Evolutionary conservation across 2,113 vertebrate genomes (phyloP).

Genomic region (Ptilonorhynchus violaceus): DNA sequence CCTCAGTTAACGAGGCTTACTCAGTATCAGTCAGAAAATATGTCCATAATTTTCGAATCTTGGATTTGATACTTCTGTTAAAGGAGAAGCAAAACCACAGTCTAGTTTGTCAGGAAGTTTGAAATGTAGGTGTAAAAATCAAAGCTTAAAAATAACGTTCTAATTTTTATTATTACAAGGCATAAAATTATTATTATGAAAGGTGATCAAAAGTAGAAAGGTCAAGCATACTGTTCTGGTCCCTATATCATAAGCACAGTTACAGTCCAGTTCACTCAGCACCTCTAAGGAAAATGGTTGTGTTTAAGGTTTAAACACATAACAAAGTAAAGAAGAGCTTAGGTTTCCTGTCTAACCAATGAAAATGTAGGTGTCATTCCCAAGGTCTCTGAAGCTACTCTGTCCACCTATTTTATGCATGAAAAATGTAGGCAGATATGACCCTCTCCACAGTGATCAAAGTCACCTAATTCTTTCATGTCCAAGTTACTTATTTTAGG

Average conservation of each 20-base stretch:
- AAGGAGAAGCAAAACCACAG: background rate
- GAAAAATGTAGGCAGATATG: background rate
- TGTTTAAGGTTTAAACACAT: background rate
- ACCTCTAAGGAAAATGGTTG: background rate
- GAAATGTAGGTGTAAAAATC: background rate
- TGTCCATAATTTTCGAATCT: background rate
- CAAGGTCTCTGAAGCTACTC: background rate
- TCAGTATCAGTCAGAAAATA: background rate
- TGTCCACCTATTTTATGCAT: background rate
- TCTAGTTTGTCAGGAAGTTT: background rate
- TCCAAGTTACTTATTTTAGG: background rate
- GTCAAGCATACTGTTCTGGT: background rate
- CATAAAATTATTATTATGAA: background rate
- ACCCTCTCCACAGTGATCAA: background rate
- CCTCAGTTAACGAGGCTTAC: background rate
- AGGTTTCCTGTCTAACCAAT: background rate
- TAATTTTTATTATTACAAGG: background rate
- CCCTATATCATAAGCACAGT: background rate
- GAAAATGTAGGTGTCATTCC: background rate
- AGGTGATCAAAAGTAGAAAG: background rate
- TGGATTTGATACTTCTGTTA: background rate
- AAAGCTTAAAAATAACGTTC: background rate
- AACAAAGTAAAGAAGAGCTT: background rate
- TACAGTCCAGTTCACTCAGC: background rate
- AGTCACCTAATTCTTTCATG: background rate